Conservation (phyloP, 2,797 vertebrate genomes). For the Acipenser ruthenus region DNA sequence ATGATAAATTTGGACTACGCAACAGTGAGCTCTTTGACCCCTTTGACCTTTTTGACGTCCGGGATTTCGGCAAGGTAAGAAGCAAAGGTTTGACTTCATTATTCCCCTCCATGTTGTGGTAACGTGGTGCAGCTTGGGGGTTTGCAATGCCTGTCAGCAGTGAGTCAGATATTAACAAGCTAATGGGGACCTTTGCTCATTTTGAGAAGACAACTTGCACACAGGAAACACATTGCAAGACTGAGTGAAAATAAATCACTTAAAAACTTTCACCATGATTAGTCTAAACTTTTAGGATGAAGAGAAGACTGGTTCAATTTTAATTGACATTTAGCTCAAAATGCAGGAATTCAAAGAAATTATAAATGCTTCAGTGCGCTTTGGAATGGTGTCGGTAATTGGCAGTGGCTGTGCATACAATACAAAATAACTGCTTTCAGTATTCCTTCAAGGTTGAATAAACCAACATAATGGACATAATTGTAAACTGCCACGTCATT, state of each 20-base stretch:
- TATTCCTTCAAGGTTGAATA: conserved; percentile 6
- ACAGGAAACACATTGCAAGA: no score
- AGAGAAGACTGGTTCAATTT: not conserved
- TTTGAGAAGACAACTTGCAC: no score
- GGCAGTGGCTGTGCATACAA: not conserved
- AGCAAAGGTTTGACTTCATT: not conserved
- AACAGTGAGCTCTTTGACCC: conserved; percentile 95
- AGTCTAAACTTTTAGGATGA: not conserved
- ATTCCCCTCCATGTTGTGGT: no score
- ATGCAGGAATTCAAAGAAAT: not conserved
- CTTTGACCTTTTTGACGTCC: conserved; percentile 93
- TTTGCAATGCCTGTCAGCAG: no score
- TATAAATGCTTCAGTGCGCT: not conserved
- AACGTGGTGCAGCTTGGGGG: no score
- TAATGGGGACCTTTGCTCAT: no score
- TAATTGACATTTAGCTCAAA: not conserved
- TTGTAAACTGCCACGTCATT: not conserved
- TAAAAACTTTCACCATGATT: no score
- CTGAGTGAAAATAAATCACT: no score
- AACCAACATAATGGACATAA: not conserved
- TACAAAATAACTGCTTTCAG: not conserved
- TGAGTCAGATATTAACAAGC: no score
- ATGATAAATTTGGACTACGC: conserved; percentile 86
- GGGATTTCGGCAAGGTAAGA: conserved; percentile 96
- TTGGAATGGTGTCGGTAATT: not conserved